Evolutionary conservation across 2,888 invertebrate genomes (phyloP).

Genomic region (Cactoblastis cactorum): DNA sequence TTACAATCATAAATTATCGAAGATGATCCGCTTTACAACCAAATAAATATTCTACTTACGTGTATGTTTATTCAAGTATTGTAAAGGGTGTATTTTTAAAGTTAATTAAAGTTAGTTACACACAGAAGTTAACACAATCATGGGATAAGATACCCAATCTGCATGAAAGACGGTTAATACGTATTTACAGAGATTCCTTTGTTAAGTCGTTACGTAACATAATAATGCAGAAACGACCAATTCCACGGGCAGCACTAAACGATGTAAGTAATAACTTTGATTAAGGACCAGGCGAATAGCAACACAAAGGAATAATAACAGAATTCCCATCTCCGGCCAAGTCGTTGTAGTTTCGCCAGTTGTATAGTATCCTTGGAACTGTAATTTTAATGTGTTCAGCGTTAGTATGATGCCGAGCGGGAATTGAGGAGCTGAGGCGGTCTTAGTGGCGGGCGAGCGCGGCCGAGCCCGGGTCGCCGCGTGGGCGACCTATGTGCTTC

Average conservation of each 20-base stretch:
- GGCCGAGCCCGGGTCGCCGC: conserved; percentile 30
- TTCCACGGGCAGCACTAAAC: conserved; percentile 45
- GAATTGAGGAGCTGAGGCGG: conserved; percentile 45
- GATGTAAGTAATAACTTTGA: conserved; percentile 68
- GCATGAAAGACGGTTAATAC: too few species aligned
- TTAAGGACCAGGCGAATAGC: conserved; percentile 56
- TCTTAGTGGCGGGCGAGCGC: conserved; percentile 40
- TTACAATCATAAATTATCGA: too few species aligned
- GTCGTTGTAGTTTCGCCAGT: conserved; percentile 59
- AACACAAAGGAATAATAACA: conserved; percentile 73
- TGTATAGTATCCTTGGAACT: conserved; percentile 62
- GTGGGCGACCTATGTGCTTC: conserved; percentile 16
- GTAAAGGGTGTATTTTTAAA: too few species aligned
- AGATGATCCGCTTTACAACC: too few species aligned
- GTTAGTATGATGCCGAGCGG: conserved; percentile 57
- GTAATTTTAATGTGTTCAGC: conserved; percentile 75
- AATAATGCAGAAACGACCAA: conserved; percentile 39
- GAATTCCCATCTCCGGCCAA: conserved; percentile 60
- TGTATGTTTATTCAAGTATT: too few species aligned
- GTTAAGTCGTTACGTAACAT: conserved; percentile 32
- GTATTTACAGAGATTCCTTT: conserved; percentile 21
- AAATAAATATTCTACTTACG: too few species aligned
- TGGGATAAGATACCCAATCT: too few species aligned
- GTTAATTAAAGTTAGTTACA: too few species aligned
- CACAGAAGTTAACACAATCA: too few species aligned